Conservation (phyloP, 1,140 invertebrate genomes). For the Camponotus pennsylvanicus region DNA sequence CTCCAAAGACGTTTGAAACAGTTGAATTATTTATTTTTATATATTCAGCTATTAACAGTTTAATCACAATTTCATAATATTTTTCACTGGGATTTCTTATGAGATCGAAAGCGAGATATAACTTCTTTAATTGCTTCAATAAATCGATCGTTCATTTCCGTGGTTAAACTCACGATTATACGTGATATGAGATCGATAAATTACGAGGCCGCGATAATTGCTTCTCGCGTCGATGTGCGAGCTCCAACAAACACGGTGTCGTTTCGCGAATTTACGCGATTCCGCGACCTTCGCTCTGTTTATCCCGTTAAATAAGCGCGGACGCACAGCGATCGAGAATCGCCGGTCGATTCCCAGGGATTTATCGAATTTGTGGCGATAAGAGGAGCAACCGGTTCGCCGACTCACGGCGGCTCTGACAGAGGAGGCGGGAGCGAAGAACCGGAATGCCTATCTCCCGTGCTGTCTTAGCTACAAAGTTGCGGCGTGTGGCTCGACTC, state of each 20-base stretch:
- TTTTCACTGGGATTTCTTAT: not conserved
- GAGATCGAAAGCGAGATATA: conserved; percentile 29
- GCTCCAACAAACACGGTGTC: conserved; percentile 16
- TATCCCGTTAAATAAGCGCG: conserved; percentile 31
- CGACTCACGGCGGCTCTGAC: conserved; percentile 47
- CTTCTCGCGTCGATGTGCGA: conserved; percentile 39
- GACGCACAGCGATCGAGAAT: conserved; percentile 34
- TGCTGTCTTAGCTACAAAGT: conserved; percentile 75
- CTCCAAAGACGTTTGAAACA: not conserved
- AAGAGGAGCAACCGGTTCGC: conserved; percentile 70
- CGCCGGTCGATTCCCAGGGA: conserved; percentile 55
- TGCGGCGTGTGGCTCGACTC: conserved; percentile 65
- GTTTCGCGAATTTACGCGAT: conserved; percentile 35
- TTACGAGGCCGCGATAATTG: conserved; percentile 51
- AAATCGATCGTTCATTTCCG: conserved; percentile 24
- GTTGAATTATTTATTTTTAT: not conserved
- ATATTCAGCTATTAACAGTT: not conserved
- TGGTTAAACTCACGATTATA: conserved; percentile 35
- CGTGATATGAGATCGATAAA: conserved; percentile 42
- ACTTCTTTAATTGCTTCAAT: conserved; percentile 51
- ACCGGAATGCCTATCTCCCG: conserved; percentile 69
- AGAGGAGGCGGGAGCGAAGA: conserved; percentile 30
- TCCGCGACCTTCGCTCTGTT: conserved; percentile 32
- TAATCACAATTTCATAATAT: conserved; percentile 2
- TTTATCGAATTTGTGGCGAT: conserved; percentile 71